Base-by-base conservation (phyloP, 2,113 vertebrate genomes). In the Dermatemys mawii region DNA sequence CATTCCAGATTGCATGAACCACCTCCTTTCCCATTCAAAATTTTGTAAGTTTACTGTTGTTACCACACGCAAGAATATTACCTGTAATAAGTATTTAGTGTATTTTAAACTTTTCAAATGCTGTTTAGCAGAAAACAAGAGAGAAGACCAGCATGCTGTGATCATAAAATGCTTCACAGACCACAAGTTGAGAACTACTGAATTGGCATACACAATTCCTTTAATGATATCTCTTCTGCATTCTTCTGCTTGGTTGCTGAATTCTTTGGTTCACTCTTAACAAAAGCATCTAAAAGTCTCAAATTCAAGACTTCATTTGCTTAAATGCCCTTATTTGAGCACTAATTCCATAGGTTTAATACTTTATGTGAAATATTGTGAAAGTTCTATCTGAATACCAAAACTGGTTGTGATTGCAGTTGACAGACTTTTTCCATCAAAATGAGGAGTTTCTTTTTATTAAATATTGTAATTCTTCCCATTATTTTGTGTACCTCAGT, bases 271-370 rank as follows among this genome's bases (percentile, higher is more conserved):
- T 73, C 67, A 73, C 67, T 41, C 67, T 73, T 73, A 73, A 41
- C 67, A 41, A 41, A 73, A 73, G 17, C n/a, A 73, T 24, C 22
- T 73, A 41, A n/a, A 41, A 73, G 10, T 38, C 21, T 73, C n/a
- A 41, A 73, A 73, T 73, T 22, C 84, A 91, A 75, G 88, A 95
- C 78, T 84, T n/a, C n/a, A 87, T 88, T 38, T 70, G n/a, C 21
- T 93, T 88, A 86, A 83, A 50, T 73, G 84, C 73, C 82, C 95
- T 94, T 88, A 92, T 88, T n/a, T 88, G 89, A 44, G 90, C 91
- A 73, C 76, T 79, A 60, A 92, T 90, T n/a, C 90, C 8, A 93
- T 93, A 93, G 80, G 81, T 50, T 35, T 70, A 92, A 93, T 54
- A 0, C 10, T 81, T 86, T 14, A n/a, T 60, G 50, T 90, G 78